Evolutionary conservation across 2,113 vertebrate species (phyloP).

Genomic region (Bettongia penicillata): DNA sequence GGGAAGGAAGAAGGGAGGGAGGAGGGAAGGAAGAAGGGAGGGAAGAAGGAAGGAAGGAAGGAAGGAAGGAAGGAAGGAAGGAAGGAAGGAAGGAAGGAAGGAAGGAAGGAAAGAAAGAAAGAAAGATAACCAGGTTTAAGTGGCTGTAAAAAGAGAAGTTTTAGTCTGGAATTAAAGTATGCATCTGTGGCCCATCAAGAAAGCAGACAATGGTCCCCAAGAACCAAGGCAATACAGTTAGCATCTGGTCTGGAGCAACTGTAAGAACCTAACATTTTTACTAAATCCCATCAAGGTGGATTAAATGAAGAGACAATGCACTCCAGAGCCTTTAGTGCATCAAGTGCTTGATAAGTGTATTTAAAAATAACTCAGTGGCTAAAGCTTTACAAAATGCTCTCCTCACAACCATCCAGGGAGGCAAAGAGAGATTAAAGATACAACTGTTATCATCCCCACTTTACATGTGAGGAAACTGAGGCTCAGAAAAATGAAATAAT

Average conservation of each 20-base stretch:
- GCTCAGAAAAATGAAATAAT: not conserved
- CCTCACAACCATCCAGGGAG: not conserved
- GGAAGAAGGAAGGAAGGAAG: not conserved
- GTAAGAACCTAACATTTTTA: not conserved
- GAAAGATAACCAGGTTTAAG: not conserved
- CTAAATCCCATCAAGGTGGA: constrained; percentile 3
- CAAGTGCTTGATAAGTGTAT: not conserved
- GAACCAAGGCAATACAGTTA: not conserved
- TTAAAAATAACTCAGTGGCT: not conserved
- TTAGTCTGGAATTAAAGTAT: not conserved
- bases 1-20: too few species aligned
- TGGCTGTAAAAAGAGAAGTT: not conserved
- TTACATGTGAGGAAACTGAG: not conserved
- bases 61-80: too few species aligned
- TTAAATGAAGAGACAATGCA: not conserved
- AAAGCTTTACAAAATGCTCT: not conserved
- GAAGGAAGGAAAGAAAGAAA: not conserved
- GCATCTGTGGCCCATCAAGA: not conserved
- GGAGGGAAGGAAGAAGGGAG: not conserved
- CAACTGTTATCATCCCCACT: not conserved
- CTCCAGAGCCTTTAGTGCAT: not conserved
- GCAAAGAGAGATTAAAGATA: not conserved
- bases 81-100: not conserved
- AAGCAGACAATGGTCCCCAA: not conserved
- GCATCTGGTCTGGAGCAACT: not conserved